A percentile compares a stretch with the other conserved stretches of the same genome.
Evolutionary conservation across 2,797 vertebrate species (phyloP).

Genomic region (Ctenochaetus hawaiiensis): DNA sequence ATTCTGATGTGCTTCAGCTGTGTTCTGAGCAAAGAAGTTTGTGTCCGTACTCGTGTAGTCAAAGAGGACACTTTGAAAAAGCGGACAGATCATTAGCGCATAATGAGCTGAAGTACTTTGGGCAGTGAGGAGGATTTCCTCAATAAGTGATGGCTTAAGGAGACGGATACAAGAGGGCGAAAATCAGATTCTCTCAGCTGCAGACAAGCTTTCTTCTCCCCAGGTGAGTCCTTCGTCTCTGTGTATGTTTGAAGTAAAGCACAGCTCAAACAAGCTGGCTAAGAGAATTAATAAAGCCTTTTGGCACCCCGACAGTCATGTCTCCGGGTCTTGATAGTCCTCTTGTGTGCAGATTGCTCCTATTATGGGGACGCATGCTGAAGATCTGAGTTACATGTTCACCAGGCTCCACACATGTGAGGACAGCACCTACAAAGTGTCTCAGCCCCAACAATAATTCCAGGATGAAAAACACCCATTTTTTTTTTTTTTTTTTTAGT

Average conservation of each 20-base stretch:
- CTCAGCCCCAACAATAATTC: constrained; percentile 65
- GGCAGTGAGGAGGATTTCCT: constrained; percentile 72
- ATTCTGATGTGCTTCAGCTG: constrained; percentile 45
- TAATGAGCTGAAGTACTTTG: constrained; percentile 75
- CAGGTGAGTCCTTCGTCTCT: constrained; percentile 78
- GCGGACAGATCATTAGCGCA: constrained; percentile 67
- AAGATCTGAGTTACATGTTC: constrained; percentile 69
- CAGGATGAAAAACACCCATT: constrained; percentile 49
- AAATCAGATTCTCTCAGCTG: constrained; percentile 60
- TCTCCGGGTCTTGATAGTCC: constrained; percentile 60
- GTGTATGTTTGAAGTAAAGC: constrained; percentile 72
- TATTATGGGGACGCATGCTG: constrained; percentile 65
- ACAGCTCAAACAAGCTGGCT: constrained; percentile 63
- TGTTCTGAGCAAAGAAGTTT: constrained; percentile 58
- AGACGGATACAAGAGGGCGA: constrained; percentile 60
- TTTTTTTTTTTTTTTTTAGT: constrained; percentile 27
- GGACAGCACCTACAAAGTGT: constrained; percentile 60
- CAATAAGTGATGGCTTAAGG: constrained; percentile 70
- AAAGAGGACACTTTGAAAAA: constrained; percentile 67
- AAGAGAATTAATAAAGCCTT: constrained; percentile 73
- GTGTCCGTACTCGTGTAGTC: constrained; percentile 58
- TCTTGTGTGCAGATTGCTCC: constrained; percentile 53
- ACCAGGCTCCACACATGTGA: constrained; percentile 55
- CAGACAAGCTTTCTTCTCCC: constrained; percentile 72
- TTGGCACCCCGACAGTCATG: constrained; percentile 47